Evolutionary conservation across 2,888 invertebrate species (phyloP), one percentile per base, ranked within the genome.

Genomic region (Phrixothrix hirtus): DNA sequence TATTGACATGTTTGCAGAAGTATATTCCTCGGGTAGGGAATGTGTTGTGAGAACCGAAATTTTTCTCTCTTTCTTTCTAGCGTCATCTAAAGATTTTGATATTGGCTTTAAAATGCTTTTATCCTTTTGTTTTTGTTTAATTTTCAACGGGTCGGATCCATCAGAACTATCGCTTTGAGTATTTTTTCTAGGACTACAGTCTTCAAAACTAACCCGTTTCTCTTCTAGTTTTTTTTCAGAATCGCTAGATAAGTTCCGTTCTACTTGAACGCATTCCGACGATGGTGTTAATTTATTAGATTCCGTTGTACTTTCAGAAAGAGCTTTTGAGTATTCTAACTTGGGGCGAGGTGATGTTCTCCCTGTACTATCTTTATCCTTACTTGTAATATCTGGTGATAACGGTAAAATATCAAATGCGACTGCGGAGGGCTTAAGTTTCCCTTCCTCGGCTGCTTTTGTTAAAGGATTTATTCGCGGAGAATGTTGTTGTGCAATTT

Each of bases 391-490:
- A 6, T 30, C 32, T 2, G 26, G 13, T 21, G 15, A 37, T 10
- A 16, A 17, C 2, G 25, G 35, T 14, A 30, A 35, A n/a, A 55
- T 34, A 37, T 51, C 55, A 30, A 55, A 55, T 1, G 51, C 27
- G 9, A 52, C 56, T 11, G 52, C 52, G 4, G 48, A 11, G 4
- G 13, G 37, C 26, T 43, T 52, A 13, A 56, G 44, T 49, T 56
- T 56, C 6, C 58, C 50, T 52, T 61, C 59, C 1, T 54, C 67
- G 2, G 67, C 70, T 41, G 69, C 63, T 55, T 67, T 68, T 58
- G 73, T 70, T 26, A 75, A 56, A 2, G 75, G 74, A 63, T 74
- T 74, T 29, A 71, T 61, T 26, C 75, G 63, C 3, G 62, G 55
- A 9, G 65, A 61, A 14, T 29, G 30, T 7, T 29, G 52, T 44